Evolutionary conservation across 2,797 vertebrate species (phyloP), one percentile per base, ranked within the genome.

Genomic region (Gadopsis bispinosus): DNA sequence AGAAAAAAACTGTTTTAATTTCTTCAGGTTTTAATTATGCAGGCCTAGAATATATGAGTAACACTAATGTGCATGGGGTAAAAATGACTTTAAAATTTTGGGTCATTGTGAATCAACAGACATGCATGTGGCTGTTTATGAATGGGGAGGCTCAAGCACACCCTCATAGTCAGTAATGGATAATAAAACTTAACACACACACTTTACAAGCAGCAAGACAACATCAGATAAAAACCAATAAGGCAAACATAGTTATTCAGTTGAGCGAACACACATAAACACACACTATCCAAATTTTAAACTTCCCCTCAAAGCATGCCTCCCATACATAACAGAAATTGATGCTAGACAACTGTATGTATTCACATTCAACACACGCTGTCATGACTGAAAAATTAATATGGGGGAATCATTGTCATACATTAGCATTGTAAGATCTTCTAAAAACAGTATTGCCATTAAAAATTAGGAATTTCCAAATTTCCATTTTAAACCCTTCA

Each of bases 301-400:
- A 37, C 13, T 16, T 20, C 26, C 29, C 54, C 20, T 62, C 17
- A 66, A 51, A 56, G 16, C 48, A 54, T 73, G n/a, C 64, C 11
- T 37, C 14, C 26, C 31, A 53, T 67, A 26, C 63, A 31, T 59
- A 58, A 69, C 29, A 45, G 6, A 61, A 58, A 22, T 0, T 0
- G 2, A 31, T 17, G 31, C 39, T 31, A 43, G 26, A 55, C 10
- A 26, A 33, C 41, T 59, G 26, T 22, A 41, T 17, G 3, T 11
- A 31, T 75, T 68, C 35, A 54, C 7, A 68, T 64, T 39, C 4
- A 55, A 20, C 55, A 33, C 50, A 39, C 55, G 39, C 73, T 66
- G 39, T 39, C 55, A 61, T 35, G 51, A 56, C 5, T 72, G 61
- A 65, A 65, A 77, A 53, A 68, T 58, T 61, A 41, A 83, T 81